Evolutionary conservation across 2,797 vertebrate species (phyloP).

Genomic region (Pangasius sanitwongsei): DNA sequence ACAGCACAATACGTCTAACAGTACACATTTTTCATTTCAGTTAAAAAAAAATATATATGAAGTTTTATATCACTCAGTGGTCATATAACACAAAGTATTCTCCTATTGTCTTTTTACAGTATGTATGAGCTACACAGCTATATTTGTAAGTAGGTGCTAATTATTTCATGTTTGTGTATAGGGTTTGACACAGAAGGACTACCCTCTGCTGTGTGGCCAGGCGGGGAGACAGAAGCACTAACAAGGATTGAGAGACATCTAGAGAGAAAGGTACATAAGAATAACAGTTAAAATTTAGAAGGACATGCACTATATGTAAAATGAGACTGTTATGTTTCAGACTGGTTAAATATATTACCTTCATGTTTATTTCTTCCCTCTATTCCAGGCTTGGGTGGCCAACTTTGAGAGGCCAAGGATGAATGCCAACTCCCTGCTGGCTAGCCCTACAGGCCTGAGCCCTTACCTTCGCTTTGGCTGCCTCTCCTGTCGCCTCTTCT

Average conservation of each 20-base stretch:
- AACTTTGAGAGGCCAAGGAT: constrained; percentile 81
- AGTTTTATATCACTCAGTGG: neutral
- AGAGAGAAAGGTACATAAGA: constrained; percentile 72
- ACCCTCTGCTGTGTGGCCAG: constrained; percentile 76
- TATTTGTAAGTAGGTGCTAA: neutral
- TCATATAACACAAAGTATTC: neutral
- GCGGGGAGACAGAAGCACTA: constrained; percentile 77
- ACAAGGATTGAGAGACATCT: constrained; percentile 80
- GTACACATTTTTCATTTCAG: too few relatives aligned
- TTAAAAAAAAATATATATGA: too few relatives aligned
- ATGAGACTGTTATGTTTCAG: neutral
- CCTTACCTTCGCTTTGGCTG: constrained; percentile 81
- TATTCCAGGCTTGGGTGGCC: constrained; percentile 77
- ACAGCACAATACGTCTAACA: too few relatives aligned
- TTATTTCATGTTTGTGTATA: constrained; percentile 46
- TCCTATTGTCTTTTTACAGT: neutral
- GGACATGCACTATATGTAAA: neutral
- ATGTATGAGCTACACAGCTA: neutral
- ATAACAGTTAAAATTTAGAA: neutral
- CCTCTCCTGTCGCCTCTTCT: constrained; percentile 80
- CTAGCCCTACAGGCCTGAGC: constrained; percentile 79
- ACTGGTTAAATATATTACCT: neutral
- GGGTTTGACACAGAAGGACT: constrained; percentile 79
- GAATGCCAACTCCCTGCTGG: constrained; percentile 80
- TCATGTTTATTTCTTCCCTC: neutral